Evolutionary conservation across 2,113 vertebrate species (phyloP).

Genomic region (Phoxinus phoxinus): DNA sequence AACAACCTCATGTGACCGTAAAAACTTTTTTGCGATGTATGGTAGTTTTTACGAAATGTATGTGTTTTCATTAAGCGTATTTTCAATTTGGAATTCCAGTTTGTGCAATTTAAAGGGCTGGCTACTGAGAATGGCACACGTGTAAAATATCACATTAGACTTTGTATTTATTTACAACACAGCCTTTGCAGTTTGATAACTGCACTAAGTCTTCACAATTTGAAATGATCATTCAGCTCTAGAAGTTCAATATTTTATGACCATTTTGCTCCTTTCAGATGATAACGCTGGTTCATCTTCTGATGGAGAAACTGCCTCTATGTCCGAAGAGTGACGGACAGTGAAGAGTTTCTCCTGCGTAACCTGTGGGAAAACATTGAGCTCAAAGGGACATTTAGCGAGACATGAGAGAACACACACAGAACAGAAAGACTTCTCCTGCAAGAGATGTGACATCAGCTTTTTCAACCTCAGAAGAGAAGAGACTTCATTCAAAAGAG

Average conservation of each 20-base stretch:
- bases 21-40: too few species aligned
- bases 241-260: background rate
- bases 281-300: background rate
- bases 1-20: too few species aligned
- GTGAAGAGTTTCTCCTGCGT: background rate
- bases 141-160: background rate
- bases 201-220: background rate
- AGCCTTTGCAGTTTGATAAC: background rate
- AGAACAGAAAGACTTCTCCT: background rate
- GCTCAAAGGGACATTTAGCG: background rate
- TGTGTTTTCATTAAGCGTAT: too few species aligned
- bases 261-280: background rate
- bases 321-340: background rate
- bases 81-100: too few species aligned
- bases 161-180: background rate
- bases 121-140: background rate
- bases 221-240: background rate
- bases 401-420: background rate
- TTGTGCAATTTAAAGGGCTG: too few species aligned
- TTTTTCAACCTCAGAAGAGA: slow-evolving; percentile 3
- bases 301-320: background rate
- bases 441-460: background rate
- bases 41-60: too few species aligned
- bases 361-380: background rate
- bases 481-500: background rate